Evolutionary conservation across 1,140 invertebrate species (phyloP).

Genomic region (Ceratoteleas bidentatus): DNA sequence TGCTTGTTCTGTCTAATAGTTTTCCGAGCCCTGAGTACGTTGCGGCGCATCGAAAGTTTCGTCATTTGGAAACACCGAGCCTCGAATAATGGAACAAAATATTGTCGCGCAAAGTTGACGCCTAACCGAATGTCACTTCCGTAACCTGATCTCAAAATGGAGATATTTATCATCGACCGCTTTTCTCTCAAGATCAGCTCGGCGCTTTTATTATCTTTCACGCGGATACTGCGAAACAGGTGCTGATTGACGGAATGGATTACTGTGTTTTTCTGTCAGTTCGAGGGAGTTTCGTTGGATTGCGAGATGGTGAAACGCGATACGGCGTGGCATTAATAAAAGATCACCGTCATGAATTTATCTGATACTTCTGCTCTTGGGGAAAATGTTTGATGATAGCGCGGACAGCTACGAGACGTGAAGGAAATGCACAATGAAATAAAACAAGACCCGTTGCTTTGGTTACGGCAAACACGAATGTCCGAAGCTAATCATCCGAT

Average conservation of each 20-base stretch:
- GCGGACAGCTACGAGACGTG: neutral
- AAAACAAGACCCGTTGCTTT: neutral
- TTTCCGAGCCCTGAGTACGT: neutral
- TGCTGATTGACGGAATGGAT: constrained; percentile 3
- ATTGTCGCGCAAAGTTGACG: constrained; percentile 5
- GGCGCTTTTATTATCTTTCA: constrained; percentile 16
- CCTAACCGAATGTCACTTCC: neutral
- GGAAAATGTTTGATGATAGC: neutral
- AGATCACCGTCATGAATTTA: constrained; percentile 21
- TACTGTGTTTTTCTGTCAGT: constrained; percentile 8
- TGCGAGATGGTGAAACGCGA: constrained; percentile 14
- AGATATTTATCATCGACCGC: neutral
- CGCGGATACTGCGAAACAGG: neutral
- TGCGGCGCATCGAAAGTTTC: neutral
- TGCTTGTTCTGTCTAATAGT: too few species aligned
- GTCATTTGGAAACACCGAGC: neutral
- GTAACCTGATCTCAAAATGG: constrained; percentile 14
- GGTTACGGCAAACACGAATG: constrained; percentile 1
- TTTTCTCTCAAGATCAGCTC: neutral
- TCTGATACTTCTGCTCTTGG: neutral
- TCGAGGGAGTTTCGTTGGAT: constrained; percentile 5
- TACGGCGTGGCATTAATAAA: constrained; percentile 16
- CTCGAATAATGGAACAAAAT: constrained; percentile 1
- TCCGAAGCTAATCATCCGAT: constrained; percentile 4
- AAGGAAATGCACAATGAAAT: neutral